Evolutionary conservation across 1,140 invertebrate species (phyloP).

Genomic region (Palaemon carinicauda): DNA sequence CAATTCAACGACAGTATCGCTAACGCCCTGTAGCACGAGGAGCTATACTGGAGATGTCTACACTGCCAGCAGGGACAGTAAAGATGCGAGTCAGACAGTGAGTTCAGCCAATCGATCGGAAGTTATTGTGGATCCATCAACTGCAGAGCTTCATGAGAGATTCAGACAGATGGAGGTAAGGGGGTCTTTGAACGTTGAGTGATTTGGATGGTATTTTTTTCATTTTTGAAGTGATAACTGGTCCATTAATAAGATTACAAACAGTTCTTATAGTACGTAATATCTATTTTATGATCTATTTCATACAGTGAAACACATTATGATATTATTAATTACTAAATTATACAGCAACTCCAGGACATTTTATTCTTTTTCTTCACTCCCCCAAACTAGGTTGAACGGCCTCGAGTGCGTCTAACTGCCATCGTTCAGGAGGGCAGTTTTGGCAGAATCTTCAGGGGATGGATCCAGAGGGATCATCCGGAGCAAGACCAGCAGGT

Average conservation of each 20-base stretch:
- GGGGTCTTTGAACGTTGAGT: neutral
- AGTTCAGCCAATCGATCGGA: constrained; percentile 43
- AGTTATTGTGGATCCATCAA: constrained; percentile 47
- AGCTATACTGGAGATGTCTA: constrained; percentile 30
- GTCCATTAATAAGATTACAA: too few species aligned
- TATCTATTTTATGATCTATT: too few species aligned
- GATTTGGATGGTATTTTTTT: neutral
- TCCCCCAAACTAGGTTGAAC: constrained; percentile 23
- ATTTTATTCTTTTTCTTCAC: neutral
- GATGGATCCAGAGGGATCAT: constrained; percentile 72
- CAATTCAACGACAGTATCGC: constrained; percentile 22
- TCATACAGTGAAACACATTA: too few species aligned
- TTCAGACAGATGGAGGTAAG: constrained; percentile 51
- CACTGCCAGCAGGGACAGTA: constrained; percentile 30
- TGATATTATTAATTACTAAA: too few species aligned
- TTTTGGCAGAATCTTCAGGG: constrained; percentile 87
- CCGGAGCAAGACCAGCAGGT: constrained; percentile 61
- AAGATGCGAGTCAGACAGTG: constrained; percentile 23
- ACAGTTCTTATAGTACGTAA: too few species aligned
- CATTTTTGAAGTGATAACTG: too few species aligned
- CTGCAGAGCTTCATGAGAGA: constrained; percentile 46
- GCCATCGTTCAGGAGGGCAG: constrained; percentile 85
- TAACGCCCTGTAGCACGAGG: constrained; percentile 35
- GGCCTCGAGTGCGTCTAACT: constrained; percentile 73
- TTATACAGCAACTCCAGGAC: too few species aligned